A percentile compares a stretch with the other conserved stretches of the same genome.
Conservation (phyloP, 2,888 invertebrate genomes). For the Tachina fera region DNA sequence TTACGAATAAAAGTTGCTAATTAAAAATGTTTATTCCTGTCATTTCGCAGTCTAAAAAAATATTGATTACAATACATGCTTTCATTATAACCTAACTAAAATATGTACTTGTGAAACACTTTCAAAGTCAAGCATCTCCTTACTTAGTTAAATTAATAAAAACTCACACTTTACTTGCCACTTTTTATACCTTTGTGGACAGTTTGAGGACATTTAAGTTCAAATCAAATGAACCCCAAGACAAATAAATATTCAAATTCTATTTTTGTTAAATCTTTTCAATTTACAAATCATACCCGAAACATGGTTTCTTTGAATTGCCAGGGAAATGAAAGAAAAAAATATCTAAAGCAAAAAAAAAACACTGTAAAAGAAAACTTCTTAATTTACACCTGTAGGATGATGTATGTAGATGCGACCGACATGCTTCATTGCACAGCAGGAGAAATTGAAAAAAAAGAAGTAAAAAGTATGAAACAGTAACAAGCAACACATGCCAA, state of each 20-base stretch:
- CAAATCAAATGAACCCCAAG: neutral
- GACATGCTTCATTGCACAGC: conserved; percentile 54
- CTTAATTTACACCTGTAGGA: conserved; percentile 49
- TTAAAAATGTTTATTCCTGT: neutral
- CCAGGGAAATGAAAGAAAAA: conserved; percentile 20
- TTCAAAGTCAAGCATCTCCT: neutral
- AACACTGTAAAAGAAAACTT: conserved; percentile 41
- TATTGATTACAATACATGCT: too few relatives aligned
- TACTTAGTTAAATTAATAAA: neutral
- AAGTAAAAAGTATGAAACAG: conserved; percentile 6
- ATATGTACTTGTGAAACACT: conserved; percentile 6
- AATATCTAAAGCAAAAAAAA: neutral
- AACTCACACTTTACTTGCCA: conserved; percentile 10
- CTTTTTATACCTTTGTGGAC: neutral
- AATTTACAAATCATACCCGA: neutral
- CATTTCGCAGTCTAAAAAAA: neutral
- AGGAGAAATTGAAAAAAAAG: conserved; percentile 35
- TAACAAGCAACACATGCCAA: conserved; percentile 49
- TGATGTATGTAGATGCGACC: conserved; percentile 11
- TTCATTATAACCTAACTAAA: conserved; percentile 9
- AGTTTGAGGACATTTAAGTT: conserved; percentile 10
- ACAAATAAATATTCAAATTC: conserved; percentile 36
- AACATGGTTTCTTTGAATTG: conserved; percentile 24
- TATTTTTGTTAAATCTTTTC: conserved; percentile 33
- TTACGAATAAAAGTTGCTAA: neutral